Base-by-base conservation (phyloP, 1,140 invertebrate genomes). In the Amyelois transitella region DNA sequence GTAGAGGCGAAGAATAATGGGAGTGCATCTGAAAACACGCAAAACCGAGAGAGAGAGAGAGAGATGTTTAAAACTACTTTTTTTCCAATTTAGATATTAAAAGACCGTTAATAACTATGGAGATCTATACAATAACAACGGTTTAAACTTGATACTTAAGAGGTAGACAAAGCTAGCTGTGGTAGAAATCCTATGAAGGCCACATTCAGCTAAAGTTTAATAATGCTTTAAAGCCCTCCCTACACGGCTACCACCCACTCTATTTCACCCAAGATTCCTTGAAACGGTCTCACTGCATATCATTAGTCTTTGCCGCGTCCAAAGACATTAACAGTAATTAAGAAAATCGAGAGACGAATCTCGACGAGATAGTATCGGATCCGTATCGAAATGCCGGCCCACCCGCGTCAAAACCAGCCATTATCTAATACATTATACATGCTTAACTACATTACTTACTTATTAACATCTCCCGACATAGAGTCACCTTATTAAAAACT, bases 351-450 rank as follows among this genome's bases (percentile, higher is more conserved):
- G 60, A 67, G 62, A 53, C 69, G 72, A 72, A 79, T 81, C 77
- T 81, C 64, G 66, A 75, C 66, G 66, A 85, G 81, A 85, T 85
- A 74, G 65, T 66, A 82, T 82, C 79, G 66, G 68, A 79, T 76
- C 66, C 60, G 69, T 73, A 79, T 76, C 78, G 63, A 61, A 51
- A 53, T 32, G 49, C 45, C 45, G 25, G 62, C 69, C 78, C 82
- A 80, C 81, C 80, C 80, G 75, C 78, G 63, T 66, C 69, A 72
- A 61, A 67, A 60, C 53, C 60, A 62, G 66, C 61, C 64, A 54
- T 66, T 74, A 66, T 70, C 78, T 81, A 78, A 86, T 83, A 77
- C 75, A 83, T 83, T 83, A 81, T 83, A 81, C 80, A 83, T 81
- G 75, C 69, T 72, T 64, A 72, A 61, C 45, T 71, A 72, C 76